Evolutionary conservation across 2,797 vertebrate genomes (phyloP).

Genomic region (Distichodus sexfasciatus): DNA sequence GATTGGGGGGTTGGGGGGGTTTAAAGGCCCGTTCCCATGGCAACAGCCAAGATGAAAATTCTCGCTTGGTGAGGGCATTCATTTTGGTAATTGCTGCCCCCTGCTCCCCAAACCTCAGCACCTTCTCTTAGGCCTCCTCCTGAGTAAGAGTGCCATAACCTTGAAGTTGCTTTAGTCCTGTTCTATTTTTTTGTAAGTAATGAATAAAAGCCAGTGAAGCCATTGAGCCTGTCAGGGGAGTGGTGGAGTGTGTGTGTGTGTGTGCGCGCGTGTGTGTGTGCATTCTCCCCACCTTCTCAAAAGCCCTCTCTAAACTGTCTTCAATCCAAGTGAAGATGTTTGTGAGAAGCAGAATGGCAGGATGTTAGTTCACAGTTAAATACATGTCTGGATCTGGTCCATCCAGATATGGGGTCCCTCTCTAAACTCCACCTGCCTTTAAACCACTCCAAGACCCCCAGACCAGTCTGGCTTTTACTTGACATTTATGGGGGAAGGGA

Average conservation of each 20-base stretch:
- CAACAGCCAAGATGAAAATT: conserved; percentile 84
- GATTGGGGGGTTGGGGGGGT: conserved; percentile 57
- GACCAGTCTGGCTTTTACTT: conserved; percentile 14
- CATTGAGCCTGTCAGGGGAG: conserved; percentile 49
- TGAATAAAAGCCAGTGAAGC: conserved; percentile 48
- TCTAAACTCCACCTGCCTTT: conserved; percentile 13
- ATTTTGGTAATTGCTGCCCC: conserved; percentile 81
- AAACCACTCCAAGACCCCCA: neutral
- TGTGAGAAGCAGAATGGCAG: conserved; percentile 13
- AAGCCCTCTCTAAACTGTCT: conserved; percentile 17
- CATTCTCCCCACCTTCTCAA: neutral
- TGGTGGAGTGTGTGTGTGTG: conserved; percentile 18
- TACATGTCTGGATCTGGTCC: neutral
- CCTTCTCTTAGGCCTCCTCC: conserved; percentile 67
- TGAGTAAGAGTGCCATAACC: conserved; percentile 63
- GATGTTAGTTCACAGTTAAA: conserved; percentile 23
- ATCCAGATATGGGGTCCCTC: conserved; percentile 17
- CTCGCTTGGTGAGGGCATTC: conserved; percentile 82
- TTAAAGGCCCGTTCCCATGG: conserved; percentile 79
- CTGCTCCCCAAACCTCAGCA: conserved; percentile 67
- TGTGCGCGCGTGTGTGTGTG: too few relatives aligned
- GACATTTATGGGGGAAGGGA: conserved; percentile 7
- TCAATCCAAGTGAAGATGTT: conserved; percentile 28
- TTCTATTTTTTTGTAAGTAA: conserved; percentile 42
- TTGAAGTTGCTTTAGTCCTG: conserved; percentile 62